A percentile compares a stretch with the other conserved stretches of the same genome.
phyloP scores from a whole-genome alignment of 2,797 vertebrate species.

The Spondyliosoma cantharus region DNA sequence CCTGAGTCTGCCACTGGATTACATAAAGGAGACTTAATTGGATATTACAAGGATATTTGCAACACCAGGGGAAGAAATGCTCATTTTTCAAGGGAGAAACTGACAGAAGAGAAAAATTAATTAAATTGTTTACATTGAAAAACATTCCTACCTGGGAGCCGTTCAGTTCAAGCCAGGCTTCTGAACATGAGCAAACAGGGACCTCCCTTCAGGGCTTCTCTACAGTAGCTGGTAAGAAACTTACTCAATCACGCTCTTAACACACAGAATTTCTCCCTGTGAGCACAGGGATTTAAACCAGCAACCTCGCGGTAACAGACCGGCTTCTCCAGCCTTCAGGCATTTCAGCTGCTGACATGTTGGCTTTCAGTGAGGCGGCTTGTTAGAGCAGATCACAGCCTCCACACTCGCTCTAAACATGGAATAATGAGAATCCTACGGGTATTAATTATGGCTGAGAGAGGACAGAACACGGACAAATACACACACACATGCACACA shows the following conservation, averaged over 20 bases:
- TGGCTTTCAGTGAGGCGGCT: conserved; percentile 18
- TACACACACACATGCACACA: conserved; percentile 15
- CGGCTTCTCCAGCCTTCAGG: conserved; percentile 35
- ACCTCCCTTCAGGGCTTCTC: conserved; percentile 17
- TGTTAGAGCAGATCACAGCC: conserved; percentile 60
- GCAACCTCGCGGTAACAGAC: conserved; percentile 33
- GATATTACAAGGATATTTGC: not conserved
- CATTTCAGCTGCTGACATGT: conserved; percentile 46
- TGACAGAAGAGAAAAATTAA: not conserved
- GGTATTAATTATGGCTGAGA: conserved; percentile 71
- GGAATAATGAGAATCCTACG: conserved; percentile 71
- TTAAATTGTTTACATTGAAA: conserved; percentile 2
- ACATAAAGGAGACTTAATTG: not conserved
- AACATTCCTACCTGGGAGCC: conserved; percentile 27
- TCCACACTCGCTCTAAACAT: conserved; percentile 54
- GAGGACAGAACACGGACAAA: conserved; percentile 15
- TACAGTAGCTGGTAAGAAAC: not conserved
- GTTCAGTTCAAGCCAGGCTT: conserved; percentile 7
- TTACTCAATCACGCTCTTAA: not conserved
- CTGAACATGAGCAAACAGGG: conserved; percentile 36
- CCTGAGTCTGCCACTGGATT: too few species aligned
- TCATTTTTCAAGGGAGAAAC: not conserved
- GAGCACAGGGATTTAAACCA: conserved; percentile 49
- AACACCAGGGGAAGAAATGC: not conserved
- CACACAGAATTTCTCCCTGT: not conserved